A percentile compares a stretch with the other conserved stretches of the same genome.
Conservation (phyloP, 2,888 invertebrate genomes). For the Plusia festucae region DNA sequence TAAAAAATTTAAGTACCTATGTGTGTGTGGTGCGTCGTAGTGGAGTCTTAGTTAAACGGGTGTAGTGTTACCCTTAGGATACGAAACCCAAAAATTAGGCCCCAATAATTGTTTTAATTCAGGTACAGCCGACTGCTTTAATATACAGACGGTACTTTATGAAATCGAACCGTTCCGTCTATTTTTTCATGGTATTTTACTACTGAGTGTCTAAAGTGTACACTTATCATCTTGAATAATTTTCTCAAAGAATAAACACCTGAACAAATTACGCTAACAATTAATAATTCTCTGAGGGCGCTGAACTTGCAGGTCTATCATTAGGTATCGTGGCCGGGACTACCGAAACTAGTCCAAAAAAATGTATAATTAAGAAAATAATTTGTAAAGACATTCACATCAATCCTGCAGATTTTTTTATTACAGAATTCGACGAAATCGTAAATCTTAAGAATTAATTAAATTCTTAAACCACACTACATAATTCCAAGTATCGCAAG, state of each 20-base stretch:
- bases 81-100: no score
- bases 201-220: neutral
- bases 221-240: neutral
- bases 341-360: neutral
- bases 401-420: neutral
- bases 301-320: neutral
- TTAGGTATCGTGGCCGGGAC: neutral
- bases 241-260: neutral
- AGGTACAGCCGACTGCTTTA: neutral
- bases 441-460: neutral
- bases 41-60: no score
- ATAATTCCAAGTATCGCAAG: neutral
- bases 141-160: neutral
- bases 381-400: neutral
- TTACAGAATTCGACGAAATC: neutral
- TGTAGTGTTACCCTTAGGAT: no score
- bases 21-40: no score
- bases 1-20: no score
- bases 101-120: neutral
- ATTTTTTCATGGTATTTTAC: neutral
- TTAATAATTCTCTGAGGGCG: neutral
- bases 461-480: neutral
- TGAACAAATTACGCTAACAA: no score
- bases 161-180: neutral
- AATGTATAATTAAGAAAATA: slow-evolving; percentile 2